Percentiles rank a stretch among this genome's conserved stretches.
phyloP scores from a whole-genome alignment of 2,888 invertebrate species.

The Thecophora atra region DNA sequence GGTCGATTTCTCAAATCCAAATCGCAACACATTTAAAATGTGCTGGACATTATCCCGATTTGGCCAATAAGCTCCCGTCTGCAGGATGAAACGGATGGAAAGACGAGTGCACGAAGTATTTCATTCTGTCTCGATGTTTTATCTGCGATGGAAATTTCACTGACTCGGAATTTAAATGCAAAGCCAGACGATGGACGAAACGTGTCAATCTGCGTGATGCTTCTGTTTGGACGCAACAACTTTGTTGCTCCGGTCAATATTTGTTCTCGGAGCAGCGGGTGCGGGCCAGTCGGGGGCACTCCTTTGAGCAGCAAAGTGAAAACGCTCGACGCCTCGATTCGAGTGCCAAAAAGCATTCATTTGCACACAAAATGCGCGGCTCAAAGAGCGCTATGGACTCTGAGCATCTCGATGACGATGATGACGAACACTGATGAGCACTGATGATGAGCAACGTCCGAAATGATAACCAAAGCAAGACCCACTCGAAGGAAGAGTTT shows the following conservation, averaged over 20 bases:
- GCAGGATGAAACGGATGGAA: not conserved
- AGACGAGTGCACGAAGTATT: not conserved
- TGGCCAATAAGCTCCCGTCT: not conserved
- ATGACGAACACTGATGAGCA: not conserved
- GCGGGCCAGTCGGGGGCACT: not conserved
- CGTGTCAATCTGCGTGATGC: not conserved
- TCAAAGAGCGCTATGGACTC: not conserved
- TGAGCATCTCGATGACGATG: not conserved
- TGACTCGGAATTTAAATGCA: not conserved
- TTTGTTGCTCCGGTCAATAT: conserved; percentile 2
- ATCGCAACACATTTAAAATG: conserved; percentile 1
- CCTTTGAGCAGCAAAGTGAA: not conserved
- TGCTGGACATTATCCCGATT: not conserved
- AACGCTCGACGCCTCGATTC: not conserved
- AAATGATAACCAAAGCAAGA: not conserved
- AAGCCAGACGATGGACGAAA: not conserved
- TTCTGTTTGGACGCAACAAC: not conserved
- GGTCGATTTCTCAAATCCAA: not conserved
- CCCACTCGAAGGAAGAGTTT: not conserved
- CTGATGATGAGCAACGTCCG: not conserved
- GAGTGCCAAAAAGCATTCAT: not conserved
- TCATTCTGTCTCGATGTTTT: not conserved
- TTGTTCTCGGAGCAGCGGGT: not conserved
- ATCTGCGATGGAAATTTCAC: not conserved
- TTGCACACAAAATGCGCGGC: not conserved